Evolutionary conservation across 2,113 vertebrate genomes (phyloP), one percentile per base, ranked within the genome.

Genomic region (Tricholaema leucomelas): DNA sequence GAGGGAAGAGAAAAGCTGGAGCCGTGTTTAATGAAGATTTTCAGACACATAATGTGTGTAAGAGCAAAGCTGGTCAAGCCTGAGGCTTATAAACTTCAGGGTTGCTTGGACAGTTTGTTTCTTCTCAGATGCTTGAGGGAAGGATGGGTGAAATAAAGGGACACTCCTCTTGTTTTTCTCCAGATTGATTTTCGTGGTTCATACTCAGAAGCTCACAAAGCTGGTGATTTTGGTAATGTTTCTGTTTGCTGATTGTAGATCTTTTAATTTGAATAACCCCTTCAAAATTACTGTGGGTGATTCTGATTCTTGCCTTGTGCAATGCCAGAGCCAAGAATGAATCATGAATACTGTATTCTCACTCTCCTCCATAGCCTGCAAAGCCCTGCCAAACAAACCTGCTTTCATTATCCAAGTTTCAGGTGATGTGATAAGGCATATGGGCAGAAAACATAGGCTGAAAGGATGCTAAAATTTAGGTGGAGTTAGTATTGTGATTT

Each of bases 171-270:
- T 73, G 48, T 82, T 81, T 91, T 90, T 69, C 33, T 66, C 28
- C 84, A 98, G 98, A 93, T 98, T 86, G 98, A 98, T 94, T 98
- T 98, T 95, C 96, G 85, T 42, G 95, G 95, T 79, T 98, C 97
- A 42, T 98, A 97, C 59, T 72, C 97, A 17, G 92, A 97, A 75
- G 98, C 98, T 69, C 98, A 98, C 73, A 38, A 15, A 4, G 83
- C 85, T 88, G 98, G 98, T 4, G 98, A 98, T 88, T 97, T 98
- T 81, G 98, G 98, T 98, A 98, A 95, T 66, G 63, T 91, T 94
- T 89, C 42, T 76, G 10, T 94, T 94, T 88, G 66, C 42, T 85
- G 48, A 10, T 74, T 14, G 3, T 67, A 76, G 40, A 67, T 64
- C 14, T 9, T 85, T 81, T 48, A 56, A 1, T 8, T 60, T 31